Evolutionary conservation across 2,888 invertebrate species (phyloP), one percentile per base, ranked within the genome.

Genomic region (Oscheius onirici): DNA sequence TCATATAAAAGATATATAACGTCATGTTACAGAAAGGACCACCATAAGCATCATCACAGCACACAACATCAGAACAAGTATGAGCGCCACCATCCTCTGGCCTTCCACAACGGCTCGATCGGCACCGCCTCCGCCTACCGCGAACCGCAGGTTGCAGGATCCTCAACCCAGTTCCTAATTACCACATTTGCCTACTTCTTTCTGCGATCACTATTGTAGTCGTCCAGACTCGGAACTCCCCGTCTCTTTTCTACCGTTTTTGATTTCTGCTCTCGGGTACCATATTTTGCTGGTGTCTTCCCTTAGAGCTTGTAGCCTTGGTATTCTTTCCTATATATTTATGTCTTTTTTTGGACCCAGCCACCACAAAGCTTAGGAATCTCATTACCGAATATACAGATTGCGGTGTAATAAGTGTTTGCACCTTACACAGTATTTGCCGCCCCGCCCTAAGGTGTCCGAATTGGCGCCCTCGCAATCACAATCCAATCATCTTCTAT

Each of bases 111-210:
- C 26, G 54, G 54, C 52, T 66, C 66, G n/a, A 66, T 54, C 43
- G 54, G 66, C 66, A 54, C 66, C 54, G 54, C 66, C 63, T 63
- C 63, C 63, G 63, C 63, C 63, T 63, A 63, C 63, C 63, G 63
- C 46, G 63, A 63, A 28, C 41, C 58, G 15, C 58, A 58, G 41
- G 58, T 58, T n/a, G 58, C 58, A 13, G 26, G 40, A 26, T 34
- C 40, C 34, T 40, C 58, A 34, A 34, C 40, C 41, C 22, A n/a
- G 41, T 58, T 41, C 17, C 24, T 26, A 46, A 17, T 55, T 55
- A n/a, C 55, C 26, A n/a, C 55, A 28, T 28, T 26, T 24, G 26
- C 28, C 28, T 55, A 28, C 28, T 55, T 20, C 20, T 51, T 51
- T 20, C 20, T 51, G 10, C 51, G 20, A 24, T 20, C 3, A 15